Conservation (phyloP, 2,797 vertebrate genomes). For the Cryptoprocta ferox region DNA sequence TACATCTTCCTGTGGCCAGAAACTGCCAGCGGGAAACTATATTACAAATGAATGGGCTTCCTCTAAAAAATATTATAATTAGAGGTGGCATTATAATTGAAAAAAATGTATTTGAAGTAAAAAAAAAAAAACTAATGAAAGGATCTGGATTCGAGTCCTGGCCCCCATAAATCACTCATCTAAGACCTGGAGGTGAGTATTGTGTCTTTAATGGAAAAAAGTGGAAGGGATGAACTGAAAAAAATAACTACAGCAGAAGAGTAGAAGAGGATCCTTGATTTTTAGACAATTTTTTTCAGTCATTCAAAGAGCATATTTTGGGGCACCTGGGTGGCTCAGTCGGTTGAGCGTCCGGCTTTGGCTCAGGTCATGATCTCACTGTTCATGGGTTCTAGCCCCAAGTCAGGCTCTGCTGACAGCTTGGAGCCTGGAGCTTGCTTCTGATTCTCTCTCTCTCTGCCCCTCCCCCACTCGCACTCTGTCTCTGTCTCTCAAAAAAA, state of each 20-base stretch:
- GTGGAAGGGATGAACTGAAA: rapidly evolving
- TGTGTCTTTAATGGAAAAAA: neutral
- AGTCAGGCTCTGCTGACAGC: too few species aligned
- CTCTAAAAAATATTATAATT: neutral
- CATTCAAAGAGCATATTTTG: neutral
- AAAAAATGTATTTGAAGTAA: neutral
- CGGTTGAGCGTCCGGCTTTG: too few species aligned
- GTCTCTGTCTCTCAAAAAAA: too few species aligned
- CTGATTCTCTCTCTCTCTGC: too few species aligned
- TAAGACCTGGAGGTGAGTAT: neutral
- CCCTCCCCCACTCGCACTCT: too few species aligned
- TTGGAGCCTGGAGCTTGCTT: too few species aligned
- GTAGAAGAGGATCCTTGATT: neutral
- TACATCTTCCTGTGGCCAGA: neutral
- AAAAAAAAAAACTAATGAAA: neutral
- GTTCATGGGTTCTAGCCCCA: too few species aligned
- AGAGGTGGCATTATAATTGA: neutral
- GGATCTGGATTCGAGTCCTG: neutral
- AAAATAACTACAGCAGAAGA: neutral
- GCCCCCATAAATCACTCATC: neutral
- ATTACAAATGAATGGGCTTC: neutral
- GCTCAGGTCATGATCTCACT: too few species aligned
- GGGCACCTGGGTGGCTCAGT: too few species aligned
- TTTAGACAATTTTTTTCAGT: neutral
- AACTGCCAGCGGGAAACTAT: neutral